These are phyloP conservation scores for Theretra japonica DNA, from an alignment of 2,888 invertebrate genomes.

Conservation along the genomic window DNA sequence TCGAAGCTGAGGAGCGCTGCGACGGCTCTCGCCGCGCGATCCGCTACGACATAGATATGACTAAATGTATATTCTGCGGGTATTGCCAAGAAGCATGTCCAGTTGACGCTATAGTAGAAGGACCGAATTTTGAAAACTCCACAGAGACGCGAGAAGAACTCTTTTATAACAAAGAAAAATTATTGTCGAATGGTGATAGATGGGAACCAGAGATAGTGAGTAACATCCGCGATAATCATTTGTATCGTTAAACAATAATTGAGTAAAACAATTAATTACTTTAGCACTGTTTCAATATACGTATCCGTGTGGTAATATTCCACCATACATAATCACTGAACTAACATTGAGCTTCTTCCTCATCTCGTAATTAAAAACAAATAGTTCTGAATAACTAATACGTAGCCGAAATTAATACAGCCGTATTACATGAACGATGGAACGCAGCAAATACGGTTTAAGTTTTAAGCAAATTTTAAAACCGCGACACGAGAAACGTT, in stretches of 20 bases:
- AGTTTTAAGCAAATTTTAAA: neutral
- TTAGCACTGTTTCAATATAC: too few relatives aligned
- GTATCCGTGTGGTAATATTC: too few relatives aligned
- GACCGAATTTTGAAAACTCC: conserved; percentile 99
- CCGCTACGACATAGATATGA: conserved; percentile 98
- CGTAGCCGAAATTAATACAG: neutral
- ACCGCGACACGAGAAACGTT: neutral
- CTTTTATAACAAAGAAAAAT: conserved; percentile 99
- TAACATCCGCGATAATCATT: conserved; percentile 87
- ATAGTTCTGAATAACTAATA: neutral
- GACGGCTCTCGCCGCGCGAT: conserved; percentile 98
- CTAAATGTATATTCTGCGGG: conserved; percentile 99
- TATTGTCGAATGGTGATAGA: conserved; percentile 97
- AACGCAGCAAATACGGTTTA: neutral
- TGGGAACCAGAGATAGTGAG: conserved; percentile 99
- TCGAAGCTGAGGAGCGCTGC: conserved; percentile 97
- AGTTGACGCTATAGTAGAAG: conserved; percentile 99
- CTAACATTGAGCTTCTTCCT: neutral
- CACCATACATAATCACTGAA: neutral
- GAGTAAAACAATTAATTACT: too few relatives aligned
- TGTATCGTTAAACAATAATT: conserved; percentile 59
- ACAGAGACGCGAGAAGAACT: conserved; percentile 99
- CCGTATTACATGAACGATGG: neutral
- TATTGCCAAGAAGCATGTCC: conserved; percentile 99
- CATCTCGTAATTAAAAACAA: neutral